Base-by-base conservation (phyloP, 2,888 invertebrate genomes). In the Cantharis rustica region DNA sequence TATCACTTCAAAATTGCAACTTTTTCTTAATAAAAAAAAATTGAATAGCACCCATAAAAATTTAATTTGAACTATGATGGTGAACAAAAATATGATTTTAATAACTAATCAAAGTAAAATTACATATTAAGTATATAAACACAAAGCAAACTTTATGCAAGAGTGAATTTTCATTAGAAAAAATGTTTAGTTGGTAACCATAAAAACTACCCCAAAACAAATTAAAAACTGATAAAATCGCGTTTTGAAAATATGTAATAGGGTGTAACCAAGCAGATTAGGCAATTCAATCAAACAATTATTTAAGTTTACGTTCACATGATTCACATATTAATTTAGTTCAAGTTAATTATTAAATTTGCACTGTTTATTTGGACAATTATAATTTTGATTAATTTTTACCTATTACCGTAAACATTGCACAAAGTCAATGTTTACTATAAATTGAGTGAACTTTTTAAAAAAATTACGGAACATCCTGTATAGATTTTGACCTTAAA, bases 111-210 rank as follows among this genome's bases (percentile, higher is more conserved):
- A 47, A 47, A 47, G n/a, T 47, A 4, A 23, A 23, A 26, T 23
- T 68, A 64, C n/a, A 16, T 10, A 27, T 27, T 27, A 23, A 9
- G 23, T 11, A 64, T 4, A 63, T 15, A 11, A 26, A 61, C 64
- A 74, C 68, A 69, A 47, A 70, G 62, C 26, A 27, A 71, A 71
- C 27, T 47, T 47, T n/a, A 47, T 47, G 47, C 47, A 47, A 47
- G 47, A 47, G 47, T 47, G 47, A 47, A 47, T 47, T n/a, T 47
- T 47, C 47, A 47, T 47, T n/a, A 47, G 47, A 47, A 47, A 47
- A 47, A 47, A 47, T 47, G n/a, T 47, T 47, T 47, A 47, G n/a
- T 47, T 47, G 47, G 47, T 47, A 47, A 47, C 47, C 47, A 47
- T 47, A 47, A 47, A 47, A 47, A 47, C 47, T n/a, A 47, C n/a